Conservation (phyloP, 2,113 vertebrate genomes). For the Struthidea cinerea region DNA sequence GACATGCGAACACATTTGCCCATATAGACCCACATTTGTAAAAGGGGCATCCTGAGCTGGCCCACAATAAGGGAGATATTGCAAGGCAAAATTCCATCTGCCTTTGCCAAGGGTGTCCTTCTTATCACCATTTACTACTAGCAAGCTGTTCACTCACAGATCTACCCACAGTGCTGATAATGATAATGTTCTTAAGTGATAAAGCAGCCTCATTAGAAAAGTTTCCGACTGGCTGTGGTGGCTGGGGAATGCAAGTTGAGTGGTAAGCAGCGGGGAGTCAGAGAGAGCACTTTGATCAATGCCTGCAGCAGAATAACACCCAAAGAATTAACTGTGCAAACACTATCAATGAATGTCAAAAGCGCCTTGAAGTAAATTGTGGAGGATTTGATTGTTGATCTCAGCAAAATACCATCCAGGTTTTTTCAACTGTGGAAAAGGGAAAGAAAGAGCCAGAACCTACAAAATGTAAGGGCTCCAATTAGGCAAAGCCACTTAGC, state of each 20-base stretch:
- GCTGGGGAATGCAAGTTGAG: not conserved
- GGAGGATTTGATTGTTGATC: not conserved
- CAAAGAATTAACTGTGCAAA: not conserved
- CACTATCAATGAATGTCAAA: not conserved
- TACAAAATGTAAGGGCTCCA: not conserved
- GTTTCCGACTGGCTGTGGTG: not conserved
- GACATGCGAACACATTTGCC: rapidly evolving
- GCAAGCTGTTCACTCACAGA: not conserved
- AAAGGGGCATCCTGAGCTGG: not conserved
- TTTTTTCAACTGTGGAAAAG: not conserved
- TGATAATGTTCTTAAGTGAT: not conserved
- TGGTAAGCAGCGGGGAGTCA: not conserved
- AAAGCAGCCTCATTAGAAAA: not conserved
- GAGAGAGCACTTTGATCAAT: not conserved
- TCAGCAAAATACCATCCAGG: not conserved
- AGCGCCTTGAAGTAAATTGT: not conserved
- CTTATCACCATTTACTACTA: not conserved
- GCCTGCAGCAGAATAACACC: not conserved
- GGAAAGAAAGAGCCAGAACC: not conserved
- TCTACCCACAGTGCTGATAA: not conserved
- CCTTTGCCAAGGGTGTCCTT: not conserved
- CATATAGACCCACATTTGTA: not conserved
- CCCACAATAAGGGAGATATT: not conserved
- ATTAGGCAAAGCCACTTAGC: not conserved
- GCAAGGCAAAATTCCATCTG: not conserved